Conservation (phyloP, 1,140 invertebrate genomes). For the Drosophila yakuba region DNA sequence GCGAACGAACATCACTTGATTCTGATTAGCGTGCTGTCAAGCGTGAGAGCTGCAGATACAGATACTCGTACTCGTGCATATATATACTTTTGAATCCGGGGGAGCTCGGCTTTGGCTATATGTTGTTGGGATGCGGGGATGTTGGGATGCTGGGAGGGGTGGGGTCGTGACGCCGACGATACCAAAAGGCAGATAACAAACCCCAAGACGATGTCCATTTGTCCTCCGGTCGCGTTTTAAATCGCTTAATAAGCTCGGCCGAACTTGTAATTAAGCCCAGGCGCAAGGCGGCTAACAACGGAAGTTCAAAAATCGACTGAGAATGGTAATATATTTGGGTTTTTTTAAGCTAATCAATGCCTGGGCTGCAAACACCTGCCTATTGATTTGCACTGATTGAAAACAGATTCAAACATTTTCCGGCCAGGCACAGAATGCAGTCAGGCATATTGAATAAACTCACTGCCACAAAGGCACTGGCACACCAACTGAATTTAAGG, state of each 20-base stretch:
- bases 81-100: slow-evolving; percentile 11
- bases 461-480: slow-evolving; percentile 14
- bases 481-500: slow-evolving; percentile 63
- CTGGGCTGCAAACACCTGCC: slow-evolving; percentile 19
- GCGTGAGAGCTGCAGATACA: slow-evolving; percentile 66
- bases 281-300: slow-evolving; percentile 1
- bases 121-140: not conserved
- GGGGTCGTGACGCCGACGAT: slow-evolving; percentile 53
- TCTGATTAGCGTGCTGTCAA: slow-evolving; percentile 83
- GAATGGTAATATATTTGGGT: too few species aligned
- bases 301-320: not conserved
- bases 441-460: slow-evolving; percentile 38
- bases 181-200: slow-evolving; percentile 48
- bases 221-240: slow-evolving; percentile 47
- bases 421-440: slow-evolving; percentile 28
- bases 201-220: slow-evolving; percentile 40
- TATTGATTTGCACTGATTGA: slow-evolving; percentile 65
- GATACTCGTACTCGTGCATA: slow-evolving; percentile 8
- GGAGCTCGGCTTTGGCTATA: not conserved
- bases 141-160: not conserved
- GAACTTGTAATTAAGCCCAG: slow-evolving; percentile 67
- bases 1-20: slow-evolving; percentile 80
- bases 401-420: slow-evolving; percentile 30
- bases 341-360: too few species aligned
- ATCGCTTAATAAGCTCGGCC: slow-evolving; percentile 73